Conservation (phyloP, 1,140 invertebrate species). For the Kradibia gibbosae region DNA sequence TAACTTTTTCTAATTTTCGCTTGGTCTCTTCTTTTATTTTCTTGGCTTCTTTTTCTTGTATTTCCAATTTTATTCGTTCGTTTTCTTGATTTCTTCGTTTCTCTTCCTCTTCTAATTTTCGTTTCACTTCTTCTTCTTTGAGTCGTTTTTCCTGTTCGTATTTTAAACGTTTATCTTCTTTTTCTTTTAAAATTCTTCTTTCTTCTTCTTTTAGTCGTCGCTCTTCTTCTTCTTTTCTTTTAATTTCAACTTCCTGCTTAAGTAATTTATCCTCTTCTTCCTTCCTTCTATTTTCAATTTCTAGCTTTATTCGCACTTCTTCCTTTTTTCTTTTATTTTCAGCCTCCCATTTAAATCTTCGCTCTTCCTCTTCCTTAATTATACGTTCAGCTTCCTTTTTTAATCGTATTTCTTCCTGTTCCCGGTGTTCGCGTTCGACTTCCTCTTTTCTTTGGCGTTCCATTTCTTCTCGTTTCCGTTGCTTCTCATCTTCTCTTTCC, state of each 20-base stretch:
- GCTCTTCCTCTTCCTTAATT: conserved; percentile 46
- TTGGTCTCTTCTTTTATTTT: conserved; percentile 43
- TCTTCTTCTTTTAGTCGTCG: conserved; percentile 26
- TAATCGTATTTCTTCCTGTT: conserved; percentile 21
- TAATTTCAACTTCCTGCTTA: conserved; percentile 46
- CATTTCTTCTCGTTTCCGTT: conserved; percentile 38
- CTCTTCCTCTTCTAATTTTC: conserved; percentile 40
- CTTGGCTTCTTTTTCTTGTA: conserved; percentile 39
- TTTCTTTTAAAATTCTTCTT: background rate
- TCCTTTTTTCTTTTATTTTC: conserved; percentile 45
- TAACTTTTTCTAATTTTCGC: conserved; percentile 21
- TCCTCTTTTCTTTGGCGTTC: conserved; percentile 35
- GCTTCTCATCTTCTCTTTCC: conserved; percentile 33
- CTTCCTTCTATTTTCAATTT: conserved; percentile 43
- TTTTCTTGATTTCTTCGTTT: conserved; percentile 17
- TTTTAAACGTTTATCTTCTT: conserved; percentile 31
- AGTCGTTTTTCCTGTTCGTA: conserved; percentile 49
- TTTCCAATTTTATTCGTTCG: conserved; percentile 1
- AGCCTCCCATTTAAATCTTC: no score
- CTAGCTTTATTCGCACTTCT: conserved; percentile 33
- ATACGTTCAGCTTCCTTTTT: conserved; percentile 40
- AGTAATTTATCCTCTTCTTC: conserved; percentile 45
- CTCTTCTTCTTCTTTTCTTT: conserved; percentile 19
- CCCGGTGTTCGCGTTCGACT: background rate
- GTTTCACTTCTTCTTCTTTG: conserved; percentile 52